Evolutionary conservation across 37 sponge, comb jelly and placozoan genomes (phyloP), one percentile per base, ranked within the genome.

Genomic region (Amphimedon queenslandica): DNA sequence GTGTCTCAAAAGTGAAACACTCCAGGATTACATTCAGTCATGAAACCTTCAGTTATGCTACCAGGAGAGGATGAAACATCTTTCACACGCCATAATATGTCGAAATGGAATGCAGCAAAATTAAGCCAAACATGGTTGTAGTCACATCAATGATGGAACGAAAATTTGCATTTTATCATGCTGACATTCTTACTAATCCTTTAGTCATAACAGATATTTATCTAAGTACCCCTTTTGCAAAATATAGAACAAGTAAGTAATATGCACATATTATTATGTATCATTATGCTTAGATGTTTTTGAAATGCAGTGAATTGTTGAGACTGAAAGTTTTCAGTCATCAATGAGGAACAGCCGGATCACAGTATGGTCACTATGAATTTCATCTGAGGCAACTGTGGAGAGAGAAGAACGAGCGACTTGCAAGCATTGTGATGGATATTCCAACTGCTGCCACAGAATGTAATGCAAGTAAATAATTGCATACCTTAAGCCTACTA

Each of bases 11-110:
- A 47, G 13, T 13, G 13, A 8, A 47, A 47, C 8, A 18, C 8
- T 13, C 53, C 53, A 18, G 53, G 53, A 47, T 18, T 47, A 18
- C 13, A 47, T 13, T 47, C 13, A 8, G 13, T 47, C 13, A 47
- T 47, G 53, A 47, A 47, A 13, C 53, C 53, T 18, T 13, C 53
- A 18, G 13, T 8, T 47, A 13, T 47, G 13, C 53, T 13, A 47
- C 53, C 53, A 47, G 53, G 53, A 47, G 53, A 47, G 53, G 53
- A 47, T 47, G 13, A 47, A 13, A 47, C 53, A 47, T 47, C 53
- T 18, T 47, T 47, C 13, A 13, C 8, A 47, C 53, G 53, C 13
- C 53, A 47, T 13, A 47, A 47, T 47, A 47, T 18, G 13, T 8
- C 8, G 13, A 18, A 8, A 8, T 47, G 8, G 53, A 47, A 13